Percentiles rank a stretch among this genome's conserved stretches.
Conservation (phyloP, 2,113 vertebrate species). For the Actenoides lindsayi region DNA sequence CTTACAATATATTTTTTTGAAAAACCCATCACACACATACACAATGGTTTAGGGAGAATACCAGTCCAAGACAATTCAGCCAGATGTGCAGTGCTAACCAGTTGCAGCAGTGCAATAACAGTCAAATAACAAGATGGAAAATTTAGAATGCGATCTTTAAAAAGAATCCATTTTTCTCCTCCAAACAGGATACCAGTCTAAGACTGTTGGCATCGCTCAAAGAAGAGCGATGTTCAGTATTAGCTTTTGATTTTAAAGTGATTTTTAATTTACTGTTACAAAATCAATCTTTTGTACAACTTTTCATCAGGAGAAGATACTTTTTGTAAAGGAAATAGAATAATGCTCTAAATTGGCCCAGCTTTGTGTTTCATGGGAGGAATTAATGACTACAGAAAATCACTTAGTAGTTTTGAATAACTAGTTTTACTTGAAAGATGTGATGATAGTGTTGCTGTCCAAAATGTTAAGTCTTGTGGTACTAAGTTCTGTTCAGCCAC, state of each 20-base stretch:
- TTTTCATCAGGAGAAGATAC: slow-evolving; percentile 35
- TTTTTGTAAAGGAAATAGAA: slow-evolving; percentile 23
- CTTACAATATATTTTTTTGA: slow-evolving; percentile 34
- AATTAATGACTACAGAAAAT: slow-evolving; percentile 42
- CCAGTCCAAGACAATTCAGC: slow-evolving; percentile 64
- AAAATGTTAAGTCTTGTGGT: slow-evolving; percentile 14
- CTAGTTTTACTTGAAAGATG: slow-evolving; percentile 34
- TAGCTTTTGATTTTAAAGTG: slow-evolving; percentile 27
- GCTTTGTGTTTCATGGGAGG: slow-evolving; percentile 48
- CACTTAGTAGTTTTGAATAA: slow-evolving; percentile 52
- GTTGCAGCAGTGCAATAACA: slow-evolving; percentile 58
- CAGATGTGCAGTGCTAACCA: slow-evolving; percentile 74
- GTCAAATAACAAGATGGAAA: slow-evolving; percentile 62
- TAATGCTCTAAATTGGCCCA: slow-evolving; percentile 23
- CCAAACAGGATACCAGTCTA: slow-evolving; percentile 33
- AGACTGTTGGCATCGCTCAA: slow-evolving; percentile 1
- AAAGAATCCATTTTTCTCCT: slow-evolving; percentile 58
- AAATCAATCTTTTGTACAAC: slow-evolving; percentile 42
- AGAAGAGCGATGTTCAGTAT: not conserved
- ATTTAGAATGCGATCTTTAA: slow-evolving; percentile 52
- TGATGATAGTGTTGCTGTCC: slow-evolving; percentile 50
- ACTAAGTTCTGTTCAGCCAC: slow-evolving; percentile 26
- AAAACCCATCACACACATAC: slow-evolving; percentile 53
- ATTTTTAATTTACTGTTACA: slow-evolving; percentile 42
- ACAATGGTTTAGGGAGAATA: slow-evolving; percentile 72